Conservation (phyloP, 2,888 invertebrate species). For the Acleris laterana region DNA sequence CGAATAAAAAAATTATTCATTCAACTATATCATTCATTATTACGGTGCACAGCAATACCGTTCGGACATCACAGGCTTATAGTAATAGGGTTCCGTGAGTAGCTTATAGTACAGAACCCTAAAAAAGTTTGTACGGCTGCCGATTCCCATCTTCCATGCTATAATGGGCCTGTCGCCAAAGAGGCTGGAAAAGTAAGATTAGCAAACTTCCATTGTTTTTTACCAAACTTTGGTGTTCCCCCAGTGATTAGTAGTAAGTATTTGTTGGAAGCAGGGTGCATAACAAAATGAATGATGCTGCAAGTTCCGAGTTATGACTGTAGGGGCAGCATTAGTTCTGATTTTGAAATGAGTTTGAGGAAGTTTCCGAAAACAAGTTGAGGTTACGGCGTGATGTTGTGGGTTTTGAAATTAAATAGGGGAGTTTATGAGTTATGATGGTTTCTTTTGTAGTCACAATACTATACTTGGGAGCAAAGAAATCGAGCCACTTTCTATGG, state of each 20-base stretch:
- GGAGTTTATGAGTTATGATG: too few relatives aligned
- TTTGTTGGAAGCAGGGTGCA: conserved; percentile 27
- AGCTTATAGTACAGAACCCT: not conserved
- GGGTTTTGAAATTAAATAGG: too few relatives aligned
- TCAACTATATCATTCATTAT: too few relatives aligned
- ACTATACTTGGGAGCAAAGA: too few relatives aligned
- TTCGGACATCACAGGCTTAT: too few relatives aligned
- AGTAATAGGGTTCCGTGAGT: too few relatives aligned
- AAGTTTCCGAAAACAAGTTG: too few relatives aligned
- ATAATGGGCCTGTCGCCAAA: conserved; percentile 33
- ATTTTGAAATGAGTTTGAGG: conserved; percentile 1
- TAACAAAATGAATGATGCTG: conserved; percentile 33
- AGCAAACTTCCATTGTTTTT: conserved; percentile 35
- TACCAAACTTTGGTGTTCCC: conserved; percentile 17
- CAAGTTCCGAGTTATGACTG: conserved; percentile 12
- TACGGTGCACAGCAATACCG: too few relatives aligned
- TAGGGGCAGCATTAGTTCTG: not conserved
- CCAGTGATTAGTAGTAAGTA: conserved; percentile 20
- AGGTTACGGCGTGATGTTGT: too few relatives aligned
- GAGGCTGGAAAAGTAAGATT: conserved; percentile 32
- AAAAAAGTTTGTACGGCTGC: conserved; percentile 13
- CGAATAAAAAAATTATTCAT: too few relatives aligned
- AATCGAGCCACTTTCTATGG: too few relatives aligned
- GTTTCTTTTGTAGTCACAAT: too few relatives aligned
- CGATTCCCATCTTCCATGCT: not conserved